Conservation (phyloP, 2,797 vertebrate species). For the Gastrophryne carolinensis region DNA sequence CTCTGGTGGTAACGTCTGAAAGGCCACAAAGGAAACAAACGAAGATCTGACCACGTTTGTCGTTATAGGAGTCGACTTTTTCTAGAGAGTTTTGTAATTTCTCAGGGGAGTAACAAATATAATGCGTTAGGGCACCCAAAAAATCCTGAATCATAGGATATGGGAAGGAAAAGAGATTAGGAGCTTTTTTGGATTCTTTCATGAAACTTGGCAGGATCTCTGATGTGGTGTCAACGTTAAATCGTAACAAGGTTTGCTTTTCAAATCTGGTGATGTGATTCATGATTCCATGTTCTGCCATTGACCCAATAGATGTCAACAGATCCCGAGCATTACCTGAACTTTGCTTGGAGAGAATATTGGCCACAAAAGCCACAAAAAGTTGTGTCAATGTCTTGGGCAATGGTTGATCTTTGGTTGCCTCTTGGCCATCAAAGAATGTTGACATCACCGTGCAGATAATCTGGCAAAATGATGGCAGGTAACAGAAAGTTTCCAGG, state of each 20-base stretch:
- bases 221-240: not conserved
- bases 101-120: not conserved
- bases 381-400: constrained; percentile 70
- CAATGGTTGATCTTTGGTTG: not conserved
- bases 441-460: constrained; percentile 63
- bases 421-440: constrained; percentile 52
- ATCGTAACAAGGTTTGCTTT: not conserved
- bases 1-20: not conserved
- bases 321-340: not conserved
- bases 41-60: constrained; percentile 35
- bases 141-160: constrained; percentile 17
- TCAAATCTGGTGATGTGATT: constrained; percentile 5
- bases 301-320: constrained; percentile 4
- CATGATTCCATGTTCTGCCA: constrained; percentile 23
- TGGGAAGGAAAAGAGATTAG: not conserved
- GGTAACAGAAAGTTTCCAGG: constrained; percentile 63
- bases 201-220: not conserved
- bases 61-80: not conserved
- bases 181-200: not conserved
- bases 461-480: constrained; percentile 75
- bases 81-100: not conserved
- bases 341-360: not conserved
- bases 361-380: constrained; percentile 52
- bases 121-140: not conserved
- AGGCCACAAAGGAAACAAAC: constrained; percentile 36